Conservation (phyloP, 2,113 vertebrate genomes). For the Spea bombifrons region DNA sequence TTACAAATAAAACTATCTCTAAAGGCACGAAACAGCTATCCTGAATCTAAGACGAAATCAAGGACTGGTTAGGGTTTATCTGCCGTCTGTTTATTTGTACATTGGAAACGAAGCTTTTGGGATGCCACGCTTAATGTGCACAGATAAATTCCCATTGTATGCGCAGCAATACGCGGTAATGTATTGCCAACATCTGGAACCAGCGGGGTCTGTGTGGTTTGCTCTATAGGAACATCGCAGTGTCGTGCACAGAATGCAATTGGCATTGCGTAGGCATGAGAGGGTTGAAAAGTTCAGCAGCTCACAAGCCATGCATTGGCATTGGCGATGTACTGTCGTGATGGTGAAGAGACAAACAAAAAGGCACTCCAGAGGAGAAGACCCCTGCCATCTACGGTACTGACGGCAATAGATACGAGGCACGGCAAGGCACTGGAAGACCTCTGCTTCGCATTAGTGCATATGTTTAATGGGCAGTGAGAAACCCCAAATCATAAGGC, state of each 20-base stretch:
- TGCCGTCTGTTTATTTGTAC: too few species aligned
- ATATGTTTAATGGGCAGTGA: not conserved
- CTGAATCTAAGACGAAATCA: too few species aligned
- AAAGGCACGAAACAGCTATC: too few species aligned
- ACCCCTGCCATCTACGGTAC: not conserved
- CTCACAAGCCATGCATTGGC: conserved; percentile 19
- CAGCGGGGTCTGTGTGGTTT: not conserved
- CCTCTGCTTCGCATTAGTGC: not conserved
- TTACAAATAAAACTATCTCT: too few species aligned
- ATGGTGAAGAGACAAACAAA: not conserved
- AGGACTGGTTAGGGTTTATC: too few species aligned
- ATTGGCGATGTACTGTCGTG: not conserved
- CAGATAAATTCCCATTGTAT: not conserved
- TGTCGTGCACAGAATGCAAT: conserved; percentile 1
- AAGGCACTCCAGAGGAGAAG: not conserved
- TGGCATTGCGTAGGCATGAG: conserved; percentile 10
- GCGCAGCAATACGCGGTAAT: not conserved
- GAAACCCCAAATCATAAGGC: not conserved
- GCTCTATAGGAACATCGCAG: not conserved
- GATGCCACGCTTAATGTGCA: not conserved
- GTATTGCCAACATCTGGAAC: not conserved
- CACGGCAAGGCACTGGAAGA: not conserved
- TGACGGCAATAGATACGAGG: not conserved
- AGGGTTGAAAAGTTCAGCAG: conserved; percentile 35
- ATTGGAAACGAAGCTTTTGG: too few species aligned